Evolutionary conservation across 1,140 invertebrate genomes (phyloP).

Genomic region (Ostrea denselamellosa): DNA sequence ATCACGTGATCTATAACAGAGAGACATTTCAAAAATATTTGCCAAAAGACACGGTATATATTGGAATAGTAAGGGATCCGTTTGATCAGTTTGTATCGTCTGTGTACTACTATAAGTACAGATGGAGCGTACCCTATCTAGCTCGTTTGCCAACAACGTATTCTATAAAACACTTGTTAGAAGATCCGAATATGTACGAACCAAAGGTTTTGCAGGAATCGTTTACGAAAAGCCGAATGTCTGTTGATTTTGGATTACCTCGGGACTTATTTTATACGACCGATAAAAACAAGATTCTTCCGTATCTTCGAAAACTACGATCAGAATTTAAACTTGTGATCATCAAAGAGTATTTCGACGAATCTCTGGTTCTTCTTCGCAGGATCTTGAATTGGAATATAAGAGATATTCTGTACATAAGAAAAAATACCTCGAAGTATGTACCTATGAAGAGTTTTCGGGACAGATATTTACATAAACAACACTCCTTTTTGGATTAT

Average conservation of each 20-base stretch:
- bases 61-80: conserved; percentile 64
- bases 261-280: conserved; percentile 39
- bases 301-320: conserved; percentile 47
- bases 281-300: conserved; percentile 34
- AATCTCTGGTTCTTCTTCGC: conserved; percentile 80
- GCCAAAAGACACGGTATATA: conserved; percentile 58
- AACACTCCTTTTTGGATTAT: conserved; percentile 56
- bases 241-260: conserved; percentile 62
- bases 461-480: conserved; percentile 33
- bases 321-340: conserved; percentile 80
- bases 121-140: conserved; percentile 43
- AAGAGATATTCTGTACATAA: conserved; percentile 75
- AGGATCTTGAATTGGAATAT: conserved; percentile 80
- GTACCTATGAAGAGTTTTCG: conserved; percentile 3
- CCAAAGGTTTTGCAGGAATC: conserved; percentile 49
- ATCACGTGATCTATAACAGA: conserved; percentile 62
- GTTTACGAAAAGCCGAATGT: conserved; percentile 63
- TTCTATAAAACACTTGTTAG: conserved; percentile 46
- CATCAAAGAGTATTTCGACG: conserved; percentile 81
- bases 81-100: conserved; percentile 59
- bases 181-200: conserved; percentile 52
- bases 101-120: conserved; percentile 59
- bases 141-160: conserved; percentile 1
- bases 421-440: conserved; percentile 49
- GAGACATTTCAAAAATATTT: conserved; percentile 52